Evolutionary conservation across 2,797 vertebrate genomes (phyloP).

Genomic region (Ara ararauna): DNA sequence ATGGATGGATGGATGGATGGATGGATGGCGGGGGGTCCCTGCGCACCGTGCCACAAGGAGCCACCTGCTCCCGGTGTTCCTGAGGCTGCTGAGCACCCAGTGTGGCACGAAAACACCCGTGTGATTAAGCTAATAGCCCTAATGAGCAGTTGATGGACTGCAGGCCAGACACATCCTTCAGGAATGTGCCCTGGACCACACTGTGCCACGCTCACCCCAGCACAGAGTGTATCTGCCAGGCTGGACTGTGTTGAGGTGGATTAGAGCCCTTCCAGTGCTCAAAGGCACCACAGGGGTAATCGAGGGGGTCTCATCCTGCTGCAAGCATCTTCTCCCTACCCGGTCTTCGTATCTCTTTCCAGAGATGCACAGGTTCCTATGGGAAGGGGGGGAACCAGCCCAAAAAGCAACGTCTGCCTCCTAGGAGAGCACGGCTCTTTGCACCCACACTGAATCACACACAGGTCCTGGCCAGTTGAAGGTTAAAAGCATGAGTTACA

Average conservation of each 20-base stretch:
- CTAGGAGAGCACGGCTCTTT: background rate
- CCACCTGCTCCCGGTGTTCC: background rate
- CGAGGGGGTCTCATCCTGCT: background rate
- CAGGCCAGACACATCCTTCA: background rate
- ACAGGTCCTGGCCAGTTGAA: background rate
- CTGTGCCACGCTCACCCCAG: accelerated
- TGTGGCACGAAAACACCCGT: background rate
- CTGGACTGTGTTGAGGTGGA: accelerated
- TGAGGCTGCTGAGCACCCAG: background rate
- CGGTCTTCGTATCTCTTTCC: accelerated
- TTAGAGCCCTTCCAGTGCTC: background rate
- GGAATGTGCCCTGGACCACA: background rate
- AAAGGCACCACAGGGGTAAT: accelerated
- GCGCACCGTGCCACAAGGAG: background rate
- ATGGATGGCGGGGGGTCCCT: background rate
- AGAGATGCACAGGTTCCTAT: accelerated
- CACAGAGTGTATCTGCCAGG: background rate
- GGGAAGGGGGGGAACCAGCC: background rate
- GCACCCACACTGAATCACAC: background rate
- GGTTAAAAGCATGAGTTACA: background rate
- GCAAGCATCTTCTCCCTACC: background rate
- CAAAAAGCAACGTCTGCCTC: accelerated
- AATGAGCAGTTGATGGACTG: constrained; percentile 22
- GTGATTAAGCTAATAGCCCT: constrained; percentile 44
- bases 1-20: background rate